Conservation (phyloP, 1,140 invertebrate species). For the Tenebrio molitor region DNA sequence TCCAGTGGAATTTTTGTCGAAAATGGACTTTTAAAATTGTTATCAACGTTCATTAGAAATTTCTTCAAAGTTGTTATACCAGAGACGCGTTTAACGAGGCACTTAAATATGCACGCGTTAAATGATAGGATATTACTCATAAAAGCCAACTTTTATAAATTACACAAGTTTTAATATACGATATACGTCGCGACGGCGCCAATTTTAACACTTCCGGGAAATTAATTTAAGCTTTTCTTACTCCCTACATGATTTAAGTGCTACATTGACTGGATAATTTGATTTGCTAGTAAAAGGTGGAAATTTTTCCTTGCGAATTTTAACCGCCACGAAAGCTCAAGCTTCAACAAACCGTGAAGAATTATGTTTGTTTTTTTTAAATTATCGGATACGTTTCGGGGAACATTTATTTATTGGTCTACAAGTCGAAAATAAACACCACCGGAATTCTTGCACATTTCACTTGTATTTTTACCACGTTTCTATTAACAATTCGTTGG, state of each 20-base stretch:
- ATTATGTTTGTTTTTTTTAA: conserved; percentile 42
- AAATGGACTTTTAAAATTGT: background rate
- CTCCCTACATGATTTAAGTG: conserved; percentile 45
- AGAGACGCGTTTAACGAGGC: conserved; percentile 14
- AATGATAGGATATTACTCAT: conserved; percentile 41
- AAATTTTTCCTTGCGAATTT: conserved; percentile 45
- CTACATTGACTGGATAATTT: conserved; percentile 46
- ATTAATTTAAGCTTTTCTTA: conserved; percentile 46
- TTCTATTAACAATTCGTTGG: no score
- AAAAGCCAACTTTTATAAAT: conserved; percentile 45
- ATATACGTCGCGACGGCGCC: conserved; percentile 44
- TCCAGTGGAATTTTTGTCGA: no score
- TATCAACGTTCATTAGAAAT: background rate
- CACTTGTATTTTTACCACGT: no score
- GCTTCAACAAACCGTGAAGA: conserved; percentile 36
- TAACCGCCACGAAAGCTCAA: conserved; percentile 34
- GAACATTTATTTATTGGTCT: background rate
- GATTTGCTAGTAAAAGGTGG: conserved; percentile 47
- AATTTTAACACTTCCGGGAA: conserved; percentile 43
- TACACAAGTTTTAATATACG: conserved; percentile 45
- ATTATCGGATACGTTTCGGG: conserved; percentile 26
- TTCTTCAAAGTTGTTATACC: background rate
- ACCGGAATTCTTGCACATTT: no score
- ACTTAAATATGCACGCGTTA: conserved; percentile 32
- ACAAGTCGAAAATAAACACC: conserved; percentile 11